These are phyloP conservation scores for Chaenocephalus aceratus DNA, from an alignment of 2,113 vertebrate species.

Conservation along the genomic window DNA sequence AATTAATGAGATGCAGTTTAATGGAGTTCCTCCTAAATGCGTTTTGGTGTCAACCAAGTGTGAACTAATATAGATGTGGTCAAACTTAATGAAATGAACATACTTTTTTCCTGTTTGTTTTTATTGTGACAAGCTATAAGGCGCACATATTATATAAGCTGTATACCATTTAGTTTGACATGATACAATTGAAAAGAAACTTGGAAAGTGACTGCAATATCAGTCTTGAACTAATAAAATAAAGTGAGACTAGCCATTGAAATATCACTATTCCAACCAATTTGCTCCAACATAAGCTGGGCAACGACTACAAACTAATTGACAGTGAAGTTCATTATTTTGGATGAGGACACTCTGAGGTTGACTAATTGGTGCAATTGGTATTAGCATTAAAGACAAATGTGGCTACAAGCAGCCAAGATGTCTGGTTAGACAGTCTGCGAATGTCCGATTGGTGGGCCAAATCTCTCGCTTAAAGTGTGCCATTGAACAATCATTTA, in stretches of 20 bases:
- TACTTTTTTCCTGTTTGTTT: neutral
- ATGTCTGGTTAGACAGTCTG: conserved; percentile 9
- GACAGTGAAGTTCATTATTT: conserved; percentile 38
- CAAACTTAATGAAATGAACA: conserved; percentile 4
- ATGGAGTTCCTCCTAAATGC: conserved; percentile 58
- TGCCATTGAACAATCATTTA: neutral
- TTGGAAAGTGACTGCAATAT: neutral
- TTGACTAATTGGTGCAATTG: conserved; percentile 45
- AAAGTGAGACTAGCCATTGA: conserved; percentile 1
- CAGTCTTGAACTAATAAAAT: neutral
- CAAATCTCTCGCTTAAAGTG: conserved; percentile 4
- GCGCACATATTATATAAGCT: no score
- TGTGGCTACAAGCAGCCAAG: conserved; percentile 3
- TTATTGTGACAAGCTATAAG: no score
- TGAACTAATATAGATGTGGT: conserved; percentile 28
- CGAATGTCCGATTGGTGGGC: conserved; percentile 13
- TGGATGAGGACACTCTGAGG: conserved; percentile 34
- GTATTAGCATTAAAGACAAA: conserved; percentile 33
- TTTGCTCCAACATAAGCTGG: neutral
- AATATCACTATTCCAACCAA: conserved; percentile 5
- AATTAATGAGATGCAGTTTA: conserved; percentile 67
- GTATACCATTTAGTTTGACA: no score
- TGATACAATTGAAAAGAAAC: no score
- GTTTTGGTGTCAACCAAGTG: conserved; percentile 34
- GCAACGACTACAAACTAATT: conserved; percentile 8